These are phyloP conservation scores for Agapornis canus DNA, from an alignment of 2,797 vertebrate species.

Conservation along the genomic window DNA sequence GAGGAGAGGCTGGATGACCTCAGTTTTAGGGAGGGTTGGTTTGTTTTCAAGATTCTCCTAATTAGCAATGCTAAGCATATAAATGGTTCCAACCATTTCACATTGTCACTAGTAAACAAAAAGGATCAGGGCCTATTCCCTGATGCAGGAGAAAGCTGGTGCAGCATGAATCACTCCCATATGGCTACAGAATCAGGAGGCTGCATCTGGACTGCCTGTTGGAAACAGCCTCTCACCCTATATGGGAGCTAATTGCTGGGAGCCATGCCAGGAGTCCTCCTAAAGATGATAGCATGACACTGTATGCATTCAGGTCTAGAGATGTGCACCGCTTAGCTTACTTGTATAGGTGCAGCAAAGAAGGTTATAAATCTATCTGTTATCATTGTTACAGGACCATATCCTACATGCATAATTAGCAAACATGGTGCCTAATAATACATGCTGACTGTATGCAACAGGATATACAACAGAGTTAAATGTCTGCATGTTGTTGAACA, in stretches of 20 bases:
- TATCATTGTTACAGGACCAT: neutral
- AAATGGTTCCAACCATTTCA: neutral
- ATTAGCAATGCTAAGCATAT: neutral
- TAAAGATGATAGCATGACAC: neutral
- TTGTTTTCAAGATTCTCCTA: neutral
- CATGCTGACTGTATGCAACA: neutral
- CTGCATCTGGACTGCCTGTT: rapidly evolving
- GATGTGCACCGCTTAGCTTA: neutral
- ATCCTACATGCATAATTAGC: neutral
- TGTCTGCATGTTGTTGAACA: neutral
- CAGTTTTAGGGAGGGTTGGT: neutral
- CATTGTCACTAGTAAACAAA: rapidly evolving
- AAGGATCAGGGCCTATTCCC: neutral
- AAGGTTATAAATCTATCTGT: neutral
- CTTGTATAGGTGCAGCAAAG: neutral
- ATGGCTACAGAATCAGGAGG: neutral
- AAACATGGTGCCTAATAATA: neutral
- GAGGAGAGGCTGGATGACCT: neutral
- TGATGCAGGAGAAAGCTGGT: neutral
- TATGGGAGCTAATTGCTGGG: neutral
- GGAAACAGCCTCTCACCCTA: neutral
- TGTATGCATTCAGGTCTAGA: neutral
- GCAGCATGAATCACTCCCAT: neutral
- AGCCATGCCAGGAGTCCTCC: neutral
- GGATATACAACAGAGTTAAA: neutral